A percentile compares a stretch with the other conserved stretches of the same genome.
Conservation (phyloP, 2,888 invertebrate species). For the Bellardia pandia region DNA sequence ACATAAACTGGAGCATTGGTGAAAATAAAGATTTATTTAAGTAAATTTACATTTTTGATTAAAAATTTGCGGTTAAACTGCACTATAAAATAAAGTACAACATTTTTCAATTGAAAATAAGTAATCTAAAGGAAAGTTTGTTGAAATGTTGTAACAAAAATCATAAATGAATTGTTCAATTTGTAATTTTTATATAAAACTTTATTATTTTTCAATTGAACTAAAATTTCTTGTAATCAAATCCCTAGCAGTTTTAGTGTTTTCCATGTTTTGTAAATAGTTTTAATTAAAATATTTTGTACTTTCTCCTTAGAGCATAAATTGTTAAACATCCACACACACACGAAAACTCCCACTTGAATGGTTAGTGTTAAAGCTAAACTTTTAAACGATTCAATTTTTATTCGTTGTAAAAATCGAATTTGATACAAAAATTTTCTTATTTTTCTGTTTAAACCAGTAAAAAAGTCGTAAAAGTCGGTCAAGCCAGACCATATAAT, state of each 20-base stretch:
- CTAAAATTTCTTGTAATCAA: constrained; percentile 24
- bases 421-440: too few species aligned
- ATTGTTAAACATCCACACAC: background rate
- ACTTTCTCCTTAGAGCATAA: constrained; percentile 24
- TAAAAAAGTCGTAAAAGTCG: too few species aligned
- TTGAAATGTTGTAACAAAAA: background rate
- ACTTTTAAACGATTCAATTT: too few species aligned
- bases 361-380: too few species aligned
- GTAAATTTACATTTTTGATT: constrained; percentile 73
- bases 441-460: too few species aligned
- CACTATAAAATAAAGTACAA: constrained; percentile 12
- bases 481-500: too few species aligned
- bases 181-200: too few species aligned
- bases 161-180: background rate
- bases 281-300: constrained; percentile 62
- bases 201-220: background rate
- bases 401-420: too few species aligned
- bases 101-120: background rate
- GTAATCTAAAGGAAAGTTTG: background rate
- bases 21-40: constrained; percentile 54
- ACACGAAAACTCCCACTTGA: constrained; percentile 39
- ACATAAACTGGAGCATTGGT: constrained; percentile 47
- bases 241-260: constrained; percentile 18
- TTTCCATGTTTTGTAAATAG: constrained; percentile 40
- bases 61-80: constrained; percentile 61